Evolutionary conservation across 2,797 vertebrate genomes (phyloP).

Genomic region (Leontocebus nigricollis): DNA sequence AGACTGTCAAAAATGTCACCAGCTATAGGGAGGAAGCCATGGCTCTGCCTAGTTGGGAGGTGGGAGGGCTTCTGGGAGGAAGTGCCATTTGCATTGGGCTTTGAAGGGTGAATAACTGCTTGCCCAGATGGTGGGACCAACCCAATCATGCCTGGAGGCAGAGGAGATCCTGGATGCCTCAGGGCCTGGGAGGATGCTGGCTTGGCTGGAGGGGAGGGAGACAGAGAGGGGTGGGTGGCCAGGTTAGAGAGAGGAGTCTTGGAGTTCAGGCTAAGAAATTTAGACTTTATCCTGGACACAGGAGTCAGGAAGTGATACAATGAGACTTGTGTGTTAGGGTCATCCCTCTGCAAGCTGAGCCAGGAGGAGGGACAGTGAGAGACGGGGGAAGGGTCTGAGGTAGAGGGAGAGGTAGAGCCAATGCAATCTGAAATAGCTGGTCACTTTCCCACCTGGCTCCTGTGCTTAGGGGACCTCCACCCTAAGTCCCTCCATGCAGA

Average conservation of each 20-base stretch:
- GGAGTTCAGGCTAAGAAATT: not conserved
- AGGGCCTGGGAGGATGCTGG: not conserved
- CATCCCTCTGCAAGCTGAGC: too few species aligned
- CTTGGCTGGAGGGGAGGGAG: not conserved
- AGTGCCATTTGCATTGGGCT: not conserved
- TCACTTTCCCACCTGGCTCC: not conserved
- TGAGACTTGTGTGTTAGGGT: not conserved
- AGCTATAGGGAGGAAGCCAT: too few species aligned
- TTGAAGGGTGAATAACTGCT: not conserved
- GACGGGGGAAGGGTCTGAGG: too few species aligned
- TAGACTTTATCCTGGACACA: not conserved
- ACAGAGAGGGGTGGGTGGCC: too few species aligned
- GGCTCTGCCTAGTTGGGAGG: too few species aligned
- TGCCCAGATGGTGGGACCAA: not conserved
- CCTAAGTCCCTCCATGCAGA: not conserved
- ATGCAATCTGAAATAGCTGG: not conserved
- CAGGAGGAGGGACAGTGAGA: too few species aligned
- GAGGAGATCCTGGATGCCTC: not conserved
- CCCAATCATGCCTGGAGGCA: not conserved
- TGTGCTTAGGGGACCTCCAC: accelerated
- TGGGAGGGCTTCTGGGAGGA: not conserved
- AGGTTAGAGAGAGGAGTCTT: not conserved
- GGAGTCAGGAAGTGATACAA: not conserved
- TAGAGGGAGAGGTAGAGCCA: too few species aligned
- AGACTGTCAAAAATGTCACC: accelerated